Evolutionary conservation across 2,797 vertebrate genomes (phyloP).

Genomic region (Notamacropus eugenii): DNA sequence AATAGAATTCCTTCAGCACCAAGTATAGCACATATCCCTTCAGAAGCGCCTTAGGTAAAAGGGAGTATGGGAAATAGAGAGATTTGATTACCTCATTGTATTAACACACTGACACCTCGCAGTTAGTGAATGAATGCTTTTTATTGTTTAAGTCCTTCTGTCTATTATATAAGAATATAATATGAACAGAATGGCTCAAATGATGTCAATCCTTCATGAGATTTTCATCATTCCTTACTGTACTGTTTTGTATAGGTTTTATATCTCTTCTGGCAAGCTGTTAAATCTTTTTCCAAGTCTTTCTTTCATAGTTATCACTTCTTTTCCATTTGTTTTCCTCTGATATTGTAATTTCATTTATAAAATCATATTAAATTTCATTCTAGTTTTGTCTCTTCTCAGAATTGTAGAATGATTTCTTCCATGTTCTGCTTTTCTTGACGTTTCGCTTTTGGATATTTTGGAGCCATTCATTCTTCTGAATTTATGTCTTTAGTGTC

Average conservation of each 20-base stretch:
- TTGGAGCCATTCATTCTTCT: neutral
- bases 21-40: too few species aligned
- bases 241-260: neutral
- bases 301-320: neutral
- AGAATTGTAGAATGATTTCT: neutral
- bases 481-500: neutral
- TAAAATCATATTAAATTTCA: neutral
- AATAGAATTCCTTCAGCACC: too few species aligned
- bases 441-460: neutral
- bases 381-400: neutral
- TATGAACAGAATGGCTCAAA: neutral
- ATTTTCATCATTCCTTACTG: neutral
- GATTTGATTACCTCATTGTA: too few species aligned
- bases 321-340: neutral
- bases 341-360: neutral
- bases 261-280: neutral
- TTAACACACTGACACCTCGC: too few species aligned
- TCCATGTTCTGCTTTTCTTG: neutral
- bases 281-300: neutral
- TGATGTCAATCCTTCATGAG: neutral
- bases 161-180: neutral
- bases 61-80: too few species aligned
- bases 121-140: too few species aligned
- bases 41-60: too few species aligned
- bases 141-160: too few species aligned